Base-by-base conservation (phyloP, 2,888 invertebrate genomes). In the Acholoe squamosa region DNA sequence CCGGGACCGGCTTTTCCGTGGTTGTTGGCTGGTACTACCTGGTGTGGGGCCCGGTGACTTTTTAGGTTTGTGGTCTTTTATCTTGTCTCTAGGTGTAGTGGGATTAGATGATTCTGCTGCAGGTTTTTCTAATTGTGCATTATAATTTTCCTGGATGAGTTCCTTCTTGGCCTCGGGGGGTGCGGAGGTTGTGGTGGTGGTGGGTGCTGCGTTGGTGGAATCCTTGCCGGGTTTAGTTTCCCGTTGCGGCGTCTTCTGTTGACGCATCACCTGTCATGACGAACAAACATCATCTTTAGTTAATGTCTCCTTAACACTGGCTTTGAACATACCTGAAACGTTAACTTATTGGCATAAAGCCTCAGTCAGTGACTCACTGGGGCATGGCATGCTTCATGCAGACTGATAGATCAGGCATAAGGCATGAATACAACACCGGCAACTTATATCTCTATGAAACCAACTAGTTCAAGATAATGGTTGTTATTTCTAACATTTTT, bases 161-260 rank as follows among this genome's bases (percentile, higher is more conserved):
- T 34, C 5, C 52, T 89, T 52, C 25, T 52, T 90, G 22, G 31
- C 22, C 12, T 33, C 67, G 5, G 89, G 43, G 3, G 43, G 5
- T 3, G 43, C 43, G 3, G 43, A 10, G 43, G 43, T 10, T 3
- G 43, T 43, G 43, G 43, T 43, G 43, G 43, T 3, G 43, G 43
- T 10, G 31, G 16, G 10, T 0, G 89, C 5, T 0, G 19, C 19
- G 22, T 7, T n/a, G 3, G 61, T n/a, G 3, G 19, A n/a, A 22
- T 52, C 54, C 31, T 34, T 77, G 12, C 54, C 54, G 3, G 54
- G 71, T 34, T 80, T 90, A 28, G 51, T 61, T 34, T 90, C 88
- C 31, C 84, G 80, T 71, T 84, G 77, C 5, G 90, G 90, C 16
- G 90, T 90, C 61, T 86, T 90, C 56, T 90, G 90, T 43, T 90